Conservation (phyloP, 2,113 vertebrate species). For the Mugil cephalus region DNA sequence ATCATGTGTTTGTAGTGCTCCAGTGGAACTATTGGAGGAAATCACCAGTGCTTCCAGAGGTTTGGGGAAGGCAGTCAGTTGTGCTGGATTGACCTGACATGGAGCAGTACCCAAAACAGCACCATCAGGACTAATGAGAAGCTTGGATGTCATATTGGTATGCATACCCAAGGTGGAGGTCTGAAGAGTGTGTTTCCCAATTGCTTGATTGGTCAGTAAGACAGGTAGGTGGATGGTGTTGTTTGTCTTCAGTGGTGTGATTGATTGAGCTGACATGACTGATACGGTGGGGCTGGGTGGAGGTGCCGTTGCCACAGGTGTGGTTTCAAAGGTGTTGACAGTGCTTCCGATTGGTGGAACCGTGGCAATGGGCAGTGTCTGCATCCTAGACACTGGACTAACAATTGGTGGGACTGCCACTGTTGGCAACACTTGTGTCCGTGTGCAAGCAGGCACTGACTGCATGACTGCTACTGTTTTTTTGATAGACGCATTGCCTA, state of each 20-base stretch:
- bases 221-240: slow-evolving; percentile 47
- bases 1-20: slow-evolving; percentile 81
- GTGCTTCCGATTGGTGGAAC: slow-evolving; percentile 83
- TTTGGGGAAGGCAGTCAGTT: slow-evolving; percentile 78
- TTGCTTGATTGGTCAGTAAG: slow-evolving; percentile 47
- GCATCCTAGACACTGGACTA: slow-evolving; percentile 75
- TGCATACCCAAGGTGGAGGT: slow-evolving; percentile 77
- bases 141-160: slow-evolving; percentile 85
- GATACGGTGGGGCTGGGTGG: slow-evolving; percentile 62
- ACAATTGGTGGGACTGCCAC: slow-evolving; percentile 85
- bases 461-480: slow-evolving; percentile 53
- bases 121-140: slow-evolving; percentile 92
- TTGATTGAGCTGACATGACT: slow-evolving; percentile 63
- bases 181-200: slow-evolving; percentile 62
- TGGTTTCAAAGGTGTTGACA: slow-evolving; percentile 73
- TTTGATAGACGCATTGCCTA: slow-evolving; percentile 44
- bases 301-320: slow-evolving; percentile 65
- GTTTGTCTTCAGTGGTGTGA: slow-evolving; percentile 53
- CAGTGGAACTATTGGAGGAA: slow-evolving; percentile 79
- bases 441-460: slow-evolving; percentile 50
- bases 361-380: slow-evolving; percentile 85
- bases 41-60: slow-evolving; percentile 80
- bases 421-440: slow-evolving; percentile 78
- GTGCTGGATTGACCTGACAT: slow-evolving; percentile 70
- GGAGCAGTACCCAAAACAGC: slow-evolving; percentile 90